phyloP scores from a whole-genome alignment of 2,797 vertebrate genomes.

The Florisuga fusca region DNA sequence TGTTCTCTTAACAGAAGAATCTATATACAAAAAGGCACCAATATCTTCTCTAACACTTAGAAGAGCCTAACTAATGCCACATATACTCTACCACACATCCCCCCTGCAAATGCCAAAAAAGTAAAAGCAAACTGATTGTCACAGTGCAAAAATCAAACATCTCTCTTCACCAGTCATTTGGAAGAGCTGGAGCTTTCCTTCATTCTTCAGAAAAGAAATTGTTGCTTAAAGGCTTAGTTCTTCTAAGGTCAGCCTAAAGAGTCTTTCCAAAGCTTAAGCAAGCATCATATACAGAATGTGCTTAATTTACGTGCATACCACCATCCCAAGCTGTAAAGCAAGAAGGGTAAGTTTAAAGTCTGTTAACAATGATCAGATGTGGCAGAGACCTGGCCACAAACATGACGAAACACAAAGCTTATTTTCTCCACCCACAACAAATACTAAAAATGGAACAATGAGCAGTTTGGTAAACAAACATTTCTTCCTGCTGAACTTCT shows the following conservation, averaged over 20 bases:
- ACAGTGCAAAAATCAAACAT: background rate
- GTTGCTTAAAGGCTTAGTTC: background rate
- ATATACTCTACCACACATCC: background rate
- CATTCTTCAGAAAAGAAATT: background rate
- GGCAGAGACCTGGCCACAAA: background rate
- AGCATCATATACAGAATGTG: background rate
- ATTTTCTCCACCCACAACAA: background rate
- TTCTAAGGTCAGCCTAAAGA: background rate
- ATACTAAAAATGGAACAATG: background rate
- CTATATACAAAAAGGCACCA: background rate
- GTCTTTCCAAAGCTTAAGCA: background rate
- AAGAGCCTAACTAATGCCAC: background rate
- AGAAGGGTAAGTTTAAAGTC: background rate
- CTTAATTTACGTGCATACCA: background rate
- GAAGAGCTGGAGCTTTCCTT: background rate
- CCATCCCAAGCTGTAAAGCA: background rate
- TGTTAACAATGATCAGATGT: background rate
- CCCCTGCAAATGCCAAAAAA: background rate
- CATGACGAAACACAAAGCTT: background rate
- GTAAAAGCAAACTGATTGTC: fast-evolving
- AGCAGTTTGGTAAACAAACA: background rate
- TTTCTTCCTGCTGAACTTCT: background rate
- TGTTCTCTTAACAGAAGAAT: background rate
- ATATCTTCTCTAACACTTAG: background rate
- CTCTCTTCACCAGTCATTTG: background rate